These are phyloP conservation scores for Elmis aenea DNA, from an alignment of 2,888 invertebrate genomes.

Conservation along the genomic window DNA sequence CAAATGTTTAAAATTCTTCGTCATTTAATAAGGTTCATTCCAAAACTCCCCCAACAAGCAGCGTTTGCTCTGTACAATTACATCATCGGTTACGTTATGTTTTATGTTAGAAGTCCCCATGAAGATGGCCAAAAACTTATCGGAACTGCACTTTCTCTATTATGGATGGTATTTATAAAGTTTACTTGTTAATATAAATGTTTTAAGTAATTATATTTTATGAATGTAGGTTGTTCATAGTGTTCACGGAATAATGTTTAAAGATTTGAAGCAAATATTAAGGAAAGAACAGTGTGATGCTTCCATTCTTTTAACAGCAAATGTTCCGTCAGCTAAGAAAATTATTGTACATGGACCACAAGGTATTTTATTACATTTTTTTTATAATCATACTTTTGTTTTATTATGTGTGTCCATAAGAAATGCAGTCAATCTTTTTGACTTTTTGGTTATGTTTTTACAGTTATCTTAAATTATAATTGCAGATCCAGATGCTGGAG, in stretches of 20 bases:
- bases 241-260: constrained; percentile 98
- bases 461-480: not conserved
- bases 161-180: constrained; percentile 79
- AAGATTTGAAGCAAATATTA: constrained; percentile 96
- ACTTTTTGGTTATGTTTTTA: too few relatives aligned
- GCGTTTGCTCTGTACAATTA: constrained; percentile 98
- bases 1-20: constrained; percentile 90
- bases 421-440: too few relatives aligned
- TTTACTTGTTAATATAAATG: not conserved
- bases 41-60: constrained; percentile 91
- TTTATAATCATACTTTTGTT: too few relatives aligned
- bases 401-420: too few relatives aligned
- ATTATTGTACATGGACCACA: constrained; percentile 94
- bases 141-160: constrained; percentile 87
- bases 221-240: constrained; percentile 83
- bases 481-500: constrained; percentile 77
- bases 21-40: constrained; percentile 88
- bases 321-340: constrained; percentile 98
- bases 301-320: constrained; percentile 93
- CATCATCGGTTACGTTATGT: constrained; percentile 99
- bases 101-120: constrained; percentile 93
- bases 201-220: constrained; percentile 2
- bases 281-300: constrained; percentile 99
- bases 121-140: constrained; percentile 93
- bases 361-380: constrained; percentile 40